A percentile compares a stretch with the other conserved stretches of the same genome.
Evolutionary conservation across 2,113 vertebrate species (phyloP).

Genomic region (Tetraodon nigroviridis): DNA sequence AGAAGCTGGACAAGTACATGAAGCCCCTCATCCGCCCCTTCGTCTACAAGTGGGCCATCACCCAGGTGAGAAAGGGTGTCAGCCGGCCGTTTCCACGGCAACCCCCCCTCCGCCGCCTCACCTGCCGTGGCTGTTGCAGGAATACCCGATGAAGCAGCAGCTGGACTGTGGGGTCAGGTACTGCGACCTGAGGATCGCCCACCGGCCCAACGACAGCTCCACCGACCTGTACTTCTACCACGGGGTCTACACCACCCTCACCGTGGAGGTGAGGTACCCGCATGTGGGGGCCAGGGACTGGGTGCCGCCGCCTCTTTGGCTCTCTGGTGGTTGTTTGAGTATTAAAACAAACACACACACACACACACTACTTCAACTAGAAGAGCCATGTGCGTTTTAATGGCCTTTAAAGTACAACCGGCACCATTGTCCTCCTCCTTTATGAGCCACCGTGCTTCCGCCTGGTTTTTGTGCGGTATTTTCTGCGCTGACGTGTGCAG

Average conservation of each 20-base stretch:
- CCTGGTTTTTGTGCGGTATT: too few species aligned
- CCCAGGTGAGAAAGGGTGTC: constrained; percentile 62
- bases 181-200: constrained; percentile 77
- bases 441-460: too few species aligned
- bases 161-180: constrained; percentile 77
- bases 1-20: constrained; percentile 76
- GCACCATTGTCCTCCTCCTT: too few species aligned
- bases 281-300: too few species aligned
- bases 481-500: too few species aligned
- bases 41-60: constrained; percentile 77
- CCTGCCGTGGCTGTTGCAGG: constrained; percentile 50
- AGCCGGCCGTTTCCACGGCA: too few species aligned
- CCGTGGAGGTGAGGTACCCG: constrained; percentile 68
- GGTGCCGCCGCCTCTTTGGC: not conserved
- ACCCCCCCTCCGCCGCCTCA: too few species aligned
- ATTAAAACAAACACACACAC: too few species aligned
- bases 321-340: too few species aligned
- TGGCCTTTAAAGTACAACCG: too few species aligned
- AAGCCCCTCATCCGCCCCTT: constrained; percentile 77
- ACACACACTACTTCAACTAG: too few species aligned
- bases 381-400: too few species aligned
- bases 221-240: constrained; percentile 77
- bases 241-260: constrained; percentile 76
- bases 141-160: constrained; percentile 69
- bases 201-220: constrained; percentile 73